These are phyloP conservation scores for Lumbricus terrestris DNA, from an alignment of 2,888 invertebrate genomes.

Conservation along the genomic window DNA sequence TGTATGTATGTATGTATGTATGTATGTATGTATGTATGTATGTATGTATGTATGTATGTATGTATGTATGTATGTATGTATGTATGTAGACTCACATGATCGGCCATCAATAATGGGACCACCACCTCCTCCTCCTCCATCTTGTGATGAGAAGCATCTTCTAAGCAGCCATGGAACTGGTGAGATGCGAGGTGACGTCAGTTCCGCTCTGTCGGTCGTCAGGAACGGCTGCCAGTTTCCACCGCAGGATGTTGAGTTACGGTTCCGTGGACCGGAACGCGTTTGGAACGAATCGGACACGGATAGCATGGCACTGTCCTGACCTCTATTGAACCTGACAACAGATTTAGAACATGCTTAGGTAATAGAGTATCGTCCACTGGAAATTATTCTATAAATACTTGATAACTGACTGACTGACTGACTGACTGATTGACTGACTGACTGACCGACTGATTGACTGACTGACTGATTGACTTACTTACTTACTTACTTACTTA, in stretches of 20 bases:
- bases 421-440: no score
- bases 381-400: background rate
- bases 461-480: background rate
- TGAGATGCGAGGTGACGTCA: background rate
- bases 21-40: background rate
- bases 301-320: background rate
- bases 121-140: background rate
- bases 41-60: background rate
- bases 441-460: no score
- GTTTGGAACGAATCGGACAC: constrained; percentile 8
- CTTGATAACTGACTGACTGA: background rate
- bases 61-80: background rate
- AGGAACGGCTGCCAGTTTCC: background rate
- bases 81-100: background rate
- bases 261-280: background rate
- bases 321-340: background rate
- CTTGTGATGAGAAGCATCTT: background rate
- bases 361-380: background rate
- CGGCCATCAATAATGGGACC: background rate
- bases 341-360: background rate
- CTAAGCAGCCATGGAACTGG: constrained; percentile 7
- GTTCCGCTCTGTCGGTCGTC: background rate
- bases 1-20: background rate
- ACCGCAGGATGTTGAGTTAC: background rate
- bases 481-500: background rate